A percentile compares a stretch with the other conserved stretches of the same genome.
These are phyloP conservation scores for Eurois occulta DNA, from an alignment of 2,888 invertebrate species.

Conservation along the genomic window DNA sequence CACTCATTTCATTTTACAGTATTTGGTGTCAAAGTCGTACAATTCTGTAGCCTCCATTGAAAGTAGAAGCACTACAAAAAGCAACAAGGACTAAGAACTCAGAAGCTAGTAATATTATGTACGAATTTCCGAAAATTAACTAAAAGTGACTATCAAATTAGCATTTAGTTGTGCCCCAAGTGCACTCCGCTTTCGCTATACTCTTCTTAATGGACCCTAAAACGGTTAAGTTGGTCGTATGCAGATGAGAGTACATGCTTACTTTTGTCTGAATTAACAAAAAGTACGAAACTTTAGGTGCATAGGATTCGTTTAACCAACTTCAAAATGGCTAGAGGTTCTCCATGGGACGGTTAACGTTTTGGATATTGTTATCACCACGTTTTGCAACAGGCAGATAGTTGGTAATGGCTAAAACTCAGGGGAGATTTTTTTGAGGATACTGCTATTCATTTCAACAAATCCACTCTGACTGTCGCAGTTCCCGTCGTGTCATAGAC, in stretches of 20 bases:
- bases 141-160: conserved; percentile 56
- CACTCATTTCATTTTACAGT: background rate
- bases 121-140: conserved; percentile 46
- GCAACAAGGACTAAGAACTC: conserved; percentile 27
- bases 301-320: conserved; percentile 26
- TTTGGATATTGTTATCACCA: background rate
- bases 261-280: conserved; percentile 48
- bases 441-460: background rate
- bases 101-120: conserved; percentile 42
- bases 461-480: background rate
- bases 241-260: conserved; percentile 53
- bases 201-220: conserved; percentile 54
- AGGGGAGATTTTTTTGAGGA: background rate
- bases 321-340: conserved; percentile 15
- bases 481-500: background rate
- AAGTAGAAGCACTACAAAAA: conserved; percentile 17
- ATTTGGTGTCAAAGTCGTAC: background rate
- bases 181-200: conserved; percentile 51
- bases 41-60: conserved; percentile 30
- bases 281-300: conserved; percentile 7
- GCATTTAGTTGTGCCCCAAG: conserved; percentile 58
- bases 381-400: background rate
- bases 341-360: background rate
- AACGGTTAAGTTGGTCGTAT: conserved; percentile 49
- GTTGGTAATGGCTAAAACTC: background rate